A percentile compares a stretch with the other conserved stretches of the same genome.
These are phyloP conservation scores for Lagopus leucura DNA, from an alignment of 2,113 vertebrate species.

Conservation along the genomic window DNA sequence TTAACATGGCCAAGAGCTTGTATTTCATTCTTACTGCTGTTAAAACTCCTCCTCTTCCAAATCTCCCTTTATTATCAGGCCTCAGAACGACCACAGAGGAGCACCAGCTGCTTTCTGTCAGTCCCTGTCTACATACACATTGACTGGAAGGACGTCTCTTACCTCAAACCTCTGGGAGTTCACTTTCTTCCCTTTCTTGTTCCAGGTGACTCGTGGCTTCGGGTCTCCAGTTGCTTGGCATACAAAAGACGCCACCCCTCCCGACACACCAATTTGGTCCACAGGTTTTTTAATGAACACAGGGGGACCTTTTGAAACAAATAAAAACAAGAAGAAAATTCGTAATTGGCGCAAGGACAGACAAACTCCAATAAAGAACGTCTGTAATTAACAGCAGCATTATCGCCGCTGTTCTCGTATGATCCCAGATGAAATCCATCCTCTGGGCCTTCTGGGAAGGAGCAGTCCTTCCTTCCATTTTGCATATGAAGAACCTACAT, in stretches of 20 bases:
- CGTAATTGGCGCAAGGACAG: background rate
- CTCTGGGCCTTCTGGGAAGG: background rate
- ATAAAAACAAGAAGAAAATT: background rate
- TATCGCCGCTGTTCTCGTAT: background rate
- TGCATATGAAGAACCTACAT: background rate
- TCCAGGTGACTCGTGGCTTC: conserved; percentile 96
- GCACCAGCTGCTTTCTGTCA: conserved; percentile 17
- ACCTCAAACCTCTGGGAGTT: conserved; percentile 99
- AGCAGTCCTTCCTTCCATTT: background rate
- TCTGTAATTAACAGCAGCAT: background rate
- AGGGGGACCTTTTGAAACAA: conserved; percentile 75
- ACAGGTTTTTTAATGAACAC: conserved; percentile 92
- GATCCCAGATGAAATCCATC: background rate
- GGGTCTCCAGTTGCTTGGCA: conserved; percentile 95
- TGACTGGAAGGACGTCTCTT: background rate
- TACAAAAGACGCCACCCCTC: conserved; percentile 98
- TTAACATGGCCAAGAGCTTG: conserved; percentile 29
- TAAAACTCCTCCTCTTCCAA: conserved; percentile 24
- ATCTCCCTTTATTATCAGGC: background rate
- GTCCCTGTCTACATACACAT: background rate
- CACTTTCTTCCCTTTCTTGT: conserved; percentile 98
- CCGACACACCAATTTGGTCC: conserved; percentile 96
- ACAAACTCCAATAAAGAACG: background rate
- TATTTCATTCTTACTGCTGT: conserved; percentile 21
- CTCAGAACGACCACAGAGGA: background rate